A percentile compares a stretch with the other conserved stretches of the same genome.
Conservation (phyloP, 2,888 invertebrate genomes). For the Acleris sparsana region DNA sequence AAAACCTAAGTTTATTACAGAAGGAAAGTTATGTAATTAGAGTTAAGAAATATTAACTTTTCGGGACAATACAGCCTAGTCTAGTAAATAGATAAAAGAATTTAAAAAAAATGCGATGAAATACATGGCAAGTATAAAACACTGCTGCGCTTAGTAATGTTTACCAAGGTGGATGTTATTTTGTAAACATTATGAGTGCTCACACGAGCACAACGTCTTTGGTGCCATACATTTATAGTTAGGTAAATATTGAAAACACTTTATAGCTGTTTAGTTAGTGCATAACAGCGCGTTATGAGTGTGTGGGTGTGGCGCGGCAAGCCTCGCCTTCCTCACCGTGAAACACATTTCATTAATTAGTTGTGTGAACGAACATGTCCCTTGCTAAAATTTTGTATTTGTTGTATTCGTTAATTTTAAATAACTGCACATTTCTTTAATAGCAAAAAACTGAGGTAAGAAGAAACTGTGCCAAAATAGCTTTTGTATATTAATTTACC, state of each 20-base stretch:
- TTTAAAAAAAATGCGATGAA: constrained; percentile 21
- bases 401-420: constrained; percentile 1
- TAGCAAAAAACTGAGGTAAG: not conserved
- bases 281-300: not conserved
- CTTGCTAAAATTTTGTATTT: not conserved
- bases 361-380: not conserved
- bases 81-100: constrained; percentile 40
- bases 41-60: constrained; percentile 52
- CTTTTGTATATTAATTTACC: constrained; percentile 41
- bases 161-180: constrained; percentile 36
- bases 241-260: constrained; percentile 60
- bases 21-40: constrained; percentile 41
- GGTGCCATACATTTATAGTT: constrained; percentile 72
- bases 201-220: constrained; percentile 47
- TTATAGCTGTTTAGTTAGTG: constrained; percentile 35
- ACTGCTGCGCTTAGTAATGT: constrained; percentile 32
- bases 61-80: constrained; percentile 58
- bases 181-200: constrained; percentile 44
- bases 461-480: constrained; percentile 52
- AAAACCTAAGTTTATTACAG: constrained; percentile 10
- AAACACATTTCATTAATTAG: no score
- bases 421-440: constrained; percentile 6
- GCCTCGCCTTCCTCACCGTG: no score
- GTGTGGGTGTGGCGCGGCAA: no score
- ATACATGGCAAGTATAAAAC: not conserved